Base-by-base conservation (phyloP, 2,797 vertebrate species). In the Clarias fuscus region DNA sequence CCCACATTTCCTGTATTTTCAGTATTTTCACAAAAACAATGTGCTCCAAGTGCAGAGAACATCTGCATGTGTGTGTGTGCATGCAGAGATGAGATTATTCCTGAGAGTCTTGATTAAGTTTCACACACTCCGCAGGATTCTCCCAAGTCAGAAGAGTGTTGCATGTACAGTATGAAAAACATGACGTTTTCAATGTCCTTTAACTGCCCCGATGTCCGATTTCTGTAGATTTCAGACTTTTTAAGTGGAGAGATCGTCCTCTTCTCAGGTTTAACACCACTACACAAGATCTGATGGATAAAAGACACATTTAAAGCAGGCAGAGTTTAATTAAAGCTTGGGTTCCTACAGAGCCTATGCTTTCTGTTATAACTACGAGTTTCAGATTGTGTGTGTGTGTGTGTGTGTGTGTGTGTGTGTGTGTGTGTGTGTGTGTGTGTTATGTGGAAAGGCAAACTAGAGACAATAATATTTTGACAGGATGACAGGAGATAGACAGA, bases 121-220 rank as follows among this genome's bases (percentile, higher is more conserved):
- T 84, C 79, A 48, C 33, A 58, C 37, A 43, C 71, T 67, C 76
- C 17, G 62, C 72, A 76, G 75, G 40, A 90, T 89, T 89, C 27
- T 83, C 85, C 82, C 89, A 90, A 88, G 89, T 92, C 91, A 92
- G 93, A 90, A 91, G 89, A 92, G 91, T 89, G 87, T 56, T 92
- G 90, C 90, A 84, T 48, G 48, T 11, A 94, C 94, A 92, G 92
- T 87, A 43, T 90, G 91, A 33, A 90, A 56, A 65, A 72, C 53
- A 37, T 24, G 24, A 48, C 4, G 8, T 24, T 84, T 64, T 76
- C 83, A 33, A 64, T 30, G 17, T 18, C 82, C 61, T 8, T 22
- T 10, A 11, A 5, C 17, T 2, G 14, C 53, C n/a, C 5, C 18
- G 33, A 48, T 76, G 14, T 53, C 24, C 17, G 30, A 27, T 75